Conservation (phyloP, 2,888 invertebrate genomes). For the Drosophila paramelanica region DNA sequence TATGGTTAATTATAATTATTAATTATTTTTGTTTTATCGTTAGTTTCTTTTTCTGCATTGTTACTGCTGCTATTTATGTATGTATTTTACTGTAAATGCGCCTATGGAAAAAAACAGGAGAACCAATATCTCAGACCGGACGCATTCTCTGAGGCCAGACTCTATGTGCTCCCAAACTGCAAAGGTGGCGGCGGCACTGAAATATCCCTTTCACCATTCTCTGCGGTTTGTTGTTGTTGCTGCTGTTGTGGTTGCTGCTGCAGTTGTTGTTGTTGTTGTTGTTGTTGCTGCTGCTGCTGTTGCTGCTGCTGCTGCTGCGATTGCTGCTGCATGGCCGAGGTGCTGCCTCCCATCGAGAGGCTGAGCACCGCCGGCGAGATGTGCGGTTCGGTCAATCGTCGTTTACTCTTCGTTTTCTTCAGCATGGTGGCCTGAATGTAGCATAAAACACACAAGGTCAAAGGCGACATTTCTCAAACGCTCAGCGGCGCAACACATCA, state of each 20-base stretch:
- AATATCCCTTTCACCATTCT: conserved; percentile 86
- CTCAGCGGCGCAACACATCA: conserved; percentile 23
- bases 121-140: conserved; percentile 85
- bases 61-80: conserved; percentile 17
- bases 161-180: conserved; percentile 73
- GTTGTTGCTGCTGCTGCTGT: conserved; percentile 41
- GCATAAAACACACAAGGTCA: conserved; percentile 74
- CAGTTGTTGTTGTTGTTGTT: conserved; percentile 35
- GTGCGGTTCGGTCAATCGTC: conserved; percentile 94
- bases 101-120: conserved; percentile 84
- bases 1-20: not conserved
- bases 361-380: conserved; percentile 86
- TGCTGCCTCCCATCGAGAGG: conserved; percentile 69
- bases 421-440: conserved; percentile 98
- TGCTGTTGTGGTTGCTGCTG: conserved; percentile 58
- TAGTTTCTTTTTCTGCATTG: conserved; percentile 10
- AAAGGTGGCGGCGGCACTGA: conserved; percentile 45
- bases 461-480: conserved; percentile 50
- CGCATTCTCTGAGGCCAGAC: conserved; percentile 84
- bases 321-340: conserved; percentile 66
- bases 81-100: conserved; percentile 9
- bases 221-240: conserved; percentile 69
- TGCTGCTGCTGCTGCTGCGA: conserved; percentile 52
- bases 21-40: not conserved
- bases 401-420: conserved; percentile 99